A percentile compares a stretch with the other conserved stretches of the same genome.
Conservation (phyloP, 2,888 invertebrate genomes). For the Autographa gamma region DNA sequence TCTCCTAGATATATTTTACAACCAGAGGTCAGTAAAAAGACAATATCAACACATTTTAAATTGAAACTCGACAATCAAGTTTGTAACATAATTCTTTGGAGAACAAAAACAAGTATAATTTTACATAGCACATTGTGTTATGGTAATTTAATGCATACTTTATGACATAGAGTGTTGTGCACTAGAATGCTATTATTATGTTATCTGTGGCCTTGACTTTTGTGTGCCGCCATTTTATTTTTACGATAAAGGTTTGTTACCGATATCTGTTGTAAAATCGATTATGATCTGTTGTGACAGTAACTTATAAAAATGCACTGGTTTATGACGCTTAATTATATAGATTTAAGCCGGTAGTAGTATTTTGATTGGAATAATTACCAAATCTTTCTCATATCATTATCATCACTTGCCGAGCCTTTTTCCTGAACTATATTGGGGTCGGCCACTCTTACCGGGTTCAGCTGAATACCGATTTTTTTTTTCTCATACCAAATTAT, state of each 20-base stretch:
- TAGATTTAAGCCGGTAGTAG: no score
- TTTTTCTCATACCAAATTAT: no score
- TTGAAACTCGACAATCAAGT: not conserved
- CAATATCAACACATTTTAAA: not conserved
- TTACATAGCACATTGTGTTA: not conserved
- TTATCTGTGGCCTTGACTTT: conserved; percentile 53
- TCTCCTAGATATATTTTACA: not conserved
- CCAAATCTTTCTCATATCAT: no score
- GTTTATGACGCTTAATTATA: no score
- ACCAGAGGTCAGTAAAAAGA: not conserved
- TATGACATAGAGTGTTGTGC: conserved; percentile 13
- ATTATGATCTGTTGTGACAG: not conserved
- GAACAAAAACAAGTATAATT: not conserved
- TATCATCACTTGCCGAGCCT: no score
- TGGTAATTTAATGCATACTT: conserved; percentile 26
- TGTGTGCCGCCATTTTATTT: conserved; percentile 38
- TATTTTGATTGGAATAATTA: no score
- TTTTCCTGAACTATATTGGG: no score
- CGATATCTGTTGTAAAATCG: not conserved
- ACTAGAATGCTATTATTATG: conserved; percentile 25
- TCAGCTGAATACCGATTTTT: no score
- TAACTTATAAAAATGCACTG: not conserved
- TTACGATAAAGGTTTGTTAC: not conserved
- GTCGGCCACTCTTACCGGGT: no score
- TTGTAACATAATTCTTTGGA: not conserved